Conservation (phyloP, 1,140 invertebrate genomes). For the Drosophila takahashii region DNA sequence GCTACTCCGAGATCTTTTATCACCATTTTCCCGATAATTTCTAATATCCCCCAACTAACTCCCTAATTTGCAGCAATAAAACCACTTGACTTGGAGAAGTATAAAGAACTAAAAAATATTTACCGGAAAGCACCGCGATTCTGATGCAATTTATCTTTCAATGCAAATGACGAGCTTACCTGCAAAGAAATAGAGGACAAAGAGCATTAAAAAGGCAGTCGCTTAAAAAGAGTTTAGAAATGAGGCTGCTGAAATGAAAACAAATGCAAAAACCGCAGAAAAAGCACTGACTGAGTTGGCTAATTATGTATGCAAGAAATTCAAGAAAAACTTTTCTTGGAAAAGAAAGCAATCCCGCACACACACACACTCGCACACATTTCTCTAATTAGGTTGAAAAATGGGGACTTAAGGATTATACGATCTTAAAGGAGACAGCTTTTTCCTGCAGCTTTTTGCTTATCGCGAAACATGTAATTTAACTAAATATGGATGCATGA, state of each 20-base stretch:
- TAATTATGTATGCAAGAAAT: constrained; percentile 50
- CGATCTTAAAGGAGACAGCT: not conserved
- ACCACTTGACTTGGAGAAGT: constrained; percentile 31
- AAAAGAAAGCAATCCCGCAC: constrained; percentile 35
- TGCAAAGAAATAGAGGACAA: constrained; percentile 49
- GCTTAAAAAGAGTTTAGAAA: constrained; percentile 37
- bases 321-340: constrained; percentile 39
- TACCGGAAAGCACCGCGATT: constrained; percentile 26
- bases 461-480: constrained; percentile 72
- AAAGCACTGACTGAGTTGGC: constrained; percentile 19
- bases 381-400: constrained; percentile 66
- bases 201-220: constrained; percentile 45
- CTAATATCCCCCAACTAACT: not conserved
- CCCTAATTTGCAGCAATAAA: constrained; percentile 13
- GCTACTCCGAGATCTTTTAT: too few relatives aligned
- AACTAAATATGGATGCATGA: constrained; percentile 70
- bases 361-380: constrained; percentile 9
- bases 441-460: constrained; percentile 20
- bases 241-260: constrained; percentile 28
- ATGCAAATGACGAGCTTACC: constrained; percentile 55
- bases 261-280: constrained; percentile 22
- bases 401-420: constrained; percentile 28
- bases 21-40: not conserved
- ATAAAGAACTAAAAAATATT: constrained; percentile 48
- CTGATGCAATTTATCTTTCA: constrained; percentile 8